phyloP scores from a whole-genome alignment of 2,113 vertebrate species.

The Apaloderma vittatum region DNA sequence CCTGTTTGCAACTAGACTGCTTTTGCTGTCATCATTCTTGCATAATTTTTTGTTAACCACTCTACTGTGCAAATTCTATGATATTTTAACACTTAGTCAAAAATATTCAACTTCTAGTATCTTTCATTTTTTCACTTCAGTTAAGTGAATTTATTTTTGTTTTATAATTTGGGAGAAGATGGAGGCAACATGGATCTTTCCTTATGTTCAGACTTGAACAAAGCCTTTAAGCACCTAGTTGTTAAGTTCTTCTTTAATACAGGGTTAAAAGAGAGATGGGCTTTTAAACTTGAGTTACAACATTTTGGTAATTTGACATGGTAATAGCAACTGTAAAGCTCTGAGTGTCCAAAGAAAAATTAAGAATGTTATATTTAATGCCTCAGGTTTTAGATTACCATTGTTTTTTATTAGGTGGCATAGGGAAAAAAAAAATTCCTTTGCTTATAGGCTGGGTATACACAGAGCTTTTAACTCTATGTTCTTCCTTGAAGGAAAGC shows the following conservation, averaged over 20 bases:
- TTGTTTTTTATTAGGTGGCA: not conserved
- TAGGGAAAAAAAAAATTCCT: not conserved
- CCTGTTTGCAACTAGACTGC: not conserved
- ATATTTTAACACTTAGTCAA: not conserved
- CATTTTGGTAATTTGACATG: not conserved
- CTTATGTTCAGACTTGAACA: not conserved
- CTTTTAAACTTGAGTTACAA: not conserved
- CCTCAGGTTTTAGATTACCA: not conserved
- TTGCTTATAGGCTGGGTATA: not conserved
- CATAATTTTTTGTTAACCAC: not conserved
- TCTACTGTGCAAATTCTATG: not conserved
- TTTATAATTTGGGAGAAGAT: not conserved
- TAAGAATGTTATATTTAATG: not conserved
- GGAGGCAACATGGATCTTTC: not conserved
- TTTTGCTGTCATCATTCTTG: not conserved
- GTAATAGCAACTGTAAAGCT: not conserved
- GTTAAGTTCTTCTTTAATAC: not conserved
- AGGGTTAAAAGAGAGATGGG: not conserved
- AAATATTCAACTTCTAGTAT: not conserved
- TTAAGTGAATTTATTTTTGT: not conserved
- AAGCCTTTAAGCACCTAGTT: not conserved
- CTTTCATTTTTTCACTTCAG: not conserved
- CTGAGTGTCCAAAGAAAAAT: not conserved
- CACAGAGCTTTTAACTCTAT: not conserved
- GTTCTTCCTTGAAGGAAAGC: not conserved